Evolutionary conservation across 2,888 invertebrate genomes (phyloP).

Genomic region (Brenthis daphne): DNA sequence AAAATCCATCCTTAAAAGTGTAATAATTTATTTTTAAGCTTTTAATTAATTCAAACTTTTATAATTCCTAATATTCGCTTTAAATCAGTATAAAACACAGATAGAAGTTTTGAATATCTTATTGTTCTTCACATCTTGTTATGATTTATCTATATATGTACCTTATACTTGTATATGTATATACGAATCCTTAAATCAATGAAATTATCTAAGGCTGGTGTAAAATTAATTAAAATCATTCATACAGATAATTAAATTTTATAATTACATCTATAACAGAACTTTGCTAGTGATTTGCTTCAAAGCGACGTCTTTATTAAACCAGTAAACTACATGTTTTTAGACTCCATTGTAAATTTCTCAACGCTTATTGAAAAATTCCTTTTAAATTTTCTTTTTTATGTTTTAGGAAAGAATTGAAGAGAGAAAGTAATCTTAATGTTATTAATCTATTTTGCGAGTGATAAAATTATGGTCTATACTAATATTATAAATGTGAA

Average conservation of each 20-base stretch:
- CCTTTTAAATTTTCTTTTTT: constrained; percentile 31
- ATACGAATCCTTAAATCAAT: no score
- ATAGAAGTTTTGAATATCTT: no score
- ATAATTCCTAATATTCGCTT: no score
- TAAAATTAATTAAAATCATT: neutral
- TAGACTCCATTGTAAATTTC: constrained; percentile 45
- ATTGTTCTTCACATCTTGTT: no score
- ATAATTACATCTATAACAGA: constrained; percentile 17
- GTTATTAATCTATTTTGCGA: neutral
- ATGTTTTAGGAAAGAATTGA: constrained; percentile 15
- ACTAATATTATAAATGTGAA: no score
- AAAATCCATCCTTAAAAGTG: no score
- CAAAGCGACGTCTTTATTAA: constrained; percentile 58
- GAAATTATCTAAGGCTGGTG: neutral
- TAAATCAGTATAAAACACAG: no score
- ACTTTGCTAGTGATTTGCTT: constrained; percentile 27
- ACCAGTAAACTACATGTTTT: constrained; percentile 51
- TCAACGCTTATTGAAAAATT: constrained; percentile 40
- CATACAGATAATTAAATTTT: constrained; percentile 8
- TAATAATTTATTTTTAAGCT: no score
- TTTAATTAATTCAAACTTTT: no score
- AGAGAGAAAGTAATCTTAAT: constrained; percentile 12
- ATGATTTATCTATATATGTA: neutral
- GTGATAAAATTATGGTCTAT: neutral
- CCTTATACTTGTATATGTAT: no score